Conservation (phyloP, 1,140 invertebrate genomes). For the Babylonia areolata region DNA sequence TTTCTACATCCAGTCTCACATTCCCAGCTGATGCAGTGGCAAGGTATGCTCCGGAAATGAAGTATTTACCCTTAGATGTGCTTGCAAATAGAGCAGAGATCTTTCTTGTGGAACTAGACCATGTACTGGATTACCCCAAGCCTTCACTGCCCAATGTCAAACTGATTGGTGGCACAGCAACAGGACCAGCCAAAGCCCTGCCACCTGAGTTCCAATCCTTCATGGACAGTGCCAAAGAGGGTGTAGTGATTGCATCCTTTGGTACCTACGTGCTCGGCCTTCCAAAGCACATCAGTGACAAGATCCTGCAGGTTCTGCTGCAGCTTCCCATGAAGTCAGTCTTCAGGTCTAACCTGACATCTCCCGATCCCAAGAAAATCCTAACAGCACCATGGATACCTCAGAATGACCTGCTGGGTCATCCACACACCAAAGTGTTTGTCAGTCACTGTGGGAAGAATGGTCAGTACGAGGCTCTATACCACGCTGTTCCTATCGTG, state of each 20-base stretch:
- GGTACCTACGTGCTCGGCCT: constrained; percentile 43
- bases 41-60: constrained; percentile 35
- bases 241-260: constrained; percentile 52
- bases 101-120: constrained; percentile 45
- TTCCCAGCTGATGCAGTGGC: not conserved
- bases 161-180: constrained; percentile 45
- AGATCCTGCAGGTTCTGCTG: constrained; percentile 42
- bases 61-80: constrained; percentile 16
- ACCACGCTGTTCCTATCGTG: constrained; percentile 85
- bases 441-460: constrained; percentile 86
- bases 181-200: constrained; percentile 31
- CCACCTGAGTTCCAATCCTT: constrained; percentile 34
- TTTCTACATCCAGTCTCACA: not conserved
- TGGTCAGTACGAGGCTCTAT: constrained; percentile 85
- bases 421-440: constrained; percentile 78
- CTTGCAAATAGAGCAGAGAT: constrained; percentile 36
- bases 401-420: constrained; percentile 87
- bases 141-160: constrained; percentile 51
- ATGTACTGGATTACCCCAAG: constrained; percentile 47
- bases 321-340: constrained; percentile 31
- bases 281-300: constrained; percentile 32
- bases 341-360: constrained; percentile 26
- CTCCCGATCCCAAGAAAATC: constrained; percentile 80
- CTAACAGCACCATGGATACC: constrained; percentile 86
- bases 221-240: constrained; percentile 45